Evolutionary conservation across 1,140 invertebrate genomes (phyloP).

Genomic region (Mercenaria mercenaria): DNA sequence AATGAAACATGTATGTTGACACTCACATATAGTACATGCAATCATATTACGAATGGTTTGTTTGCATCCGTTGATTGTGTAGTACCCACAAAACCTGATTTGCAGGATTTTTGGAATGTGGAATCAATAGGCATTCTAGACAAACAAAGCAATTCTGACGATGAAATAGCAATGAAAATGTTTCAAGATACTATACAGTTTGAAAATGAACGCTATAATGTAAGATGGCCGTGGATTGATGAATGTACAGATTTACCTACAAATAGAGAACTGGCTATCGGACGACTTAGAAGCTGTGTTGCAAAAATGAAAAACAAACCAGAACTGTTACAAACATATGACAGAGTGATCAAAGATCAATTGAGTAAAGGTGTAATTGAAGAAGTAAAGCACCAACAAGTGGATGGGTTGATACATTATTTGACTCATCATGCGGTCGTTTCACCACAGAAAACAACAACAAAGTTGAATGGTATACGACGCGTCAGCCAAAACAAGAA

Average conservation of each 20-base stretch:
- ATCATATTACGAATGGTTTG: not conserved
- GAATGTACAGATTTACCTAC: not conserved
- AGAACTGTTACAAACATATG: not conserved
- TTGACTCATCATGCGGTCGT: constrained; percentile 30
- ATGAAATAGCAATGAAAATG: not conserved
- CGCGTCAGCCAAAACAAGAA: not conserved
- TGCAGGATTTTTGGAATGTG: not conserved
- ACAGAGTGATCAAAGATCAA: constrained; percentile 14
- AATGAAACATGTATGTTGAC: constrained; percentile 11
- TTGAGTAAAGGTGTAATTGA: constrained; percentile 15
- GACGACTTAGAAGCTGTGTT: not conserved
- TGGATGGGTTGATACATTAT: not conserved
- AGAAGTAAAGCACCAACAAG: not conserved
- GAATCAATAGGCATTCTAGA: not conserved
- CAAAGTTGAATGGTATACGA: not conserved
- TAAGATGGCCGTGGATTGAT: not conserved
- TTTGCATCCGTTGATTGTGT: not conserved
- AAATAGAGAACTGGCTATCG: not conserved
- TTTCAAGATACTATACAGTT: not conserved
- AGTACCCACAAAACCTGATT: not conserved
- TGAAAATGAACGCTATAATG: not conserved
- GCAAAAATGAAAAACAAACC: not conserved
- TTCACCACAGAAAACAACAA: constrained; percentile 22
- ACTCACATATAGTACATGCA: constrained; percentile 1
- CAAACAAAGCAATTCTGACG: not conserved